Conservation (phyloP, 2,888 invertebrate species). For the Athalia rosae region DNA sequence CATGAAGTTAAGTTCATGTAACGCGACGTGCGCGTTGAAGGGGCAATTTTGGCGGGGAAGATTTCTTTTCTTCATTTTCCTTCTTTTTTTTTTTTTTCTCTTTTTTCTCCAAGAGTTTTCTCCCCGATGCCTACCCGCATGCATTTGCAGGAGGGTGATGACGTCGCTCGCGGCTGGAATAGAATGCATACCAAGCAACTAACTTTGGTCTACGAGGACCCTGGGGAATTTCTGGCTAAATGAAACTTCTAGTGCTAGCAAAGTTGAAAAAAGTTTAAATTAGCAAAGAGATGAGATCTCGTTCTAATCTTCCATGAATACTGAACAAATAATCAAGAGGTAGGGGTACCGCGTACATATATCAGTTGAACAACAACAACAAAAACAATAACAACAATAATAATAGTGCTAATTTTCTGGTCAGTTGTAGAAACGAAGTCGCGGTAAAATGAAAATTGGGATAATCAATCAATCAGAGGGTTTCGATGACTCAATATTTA, state of each 20-base stretch:
- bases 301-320: conserved; percentile 30
- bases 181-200: conserved; percentile 42
- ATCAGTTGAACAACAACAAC: conserved; percentile 15
- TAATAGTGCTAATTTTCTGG: too few species aligned
- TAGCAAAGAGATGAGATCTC: conserved; percentile 37
- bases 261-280: conserved; percentile 42
- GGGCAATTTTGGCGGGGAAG: neutral
- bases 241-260: conserved; percentile 27
- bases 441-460: neutral
- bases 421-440: neutral
- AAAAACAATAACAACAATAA: too few species aligned
- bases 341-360: neutral
- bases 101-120: neutral
- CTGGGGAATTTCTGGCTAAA: conserved; percentile 42
- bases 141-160: conserved; percentile 32
- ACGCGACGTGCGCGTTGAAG: neutral
- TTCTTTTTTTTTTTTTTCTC: neutral
- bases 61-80: neutral
- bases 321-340: conserved; percentile 34
- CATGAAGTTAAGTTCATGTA: neutral
- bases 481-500: neutral
- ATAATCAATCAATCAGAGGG: neutral
- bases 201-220: conserved; percentile 33
- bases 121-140: conserved; percentile 10
- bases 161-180: conserved; percentile 37